Base-by-base conservation (phyloP, 1,140 invertebrate genomes). In the Odontomachus brunneus region DNA sequence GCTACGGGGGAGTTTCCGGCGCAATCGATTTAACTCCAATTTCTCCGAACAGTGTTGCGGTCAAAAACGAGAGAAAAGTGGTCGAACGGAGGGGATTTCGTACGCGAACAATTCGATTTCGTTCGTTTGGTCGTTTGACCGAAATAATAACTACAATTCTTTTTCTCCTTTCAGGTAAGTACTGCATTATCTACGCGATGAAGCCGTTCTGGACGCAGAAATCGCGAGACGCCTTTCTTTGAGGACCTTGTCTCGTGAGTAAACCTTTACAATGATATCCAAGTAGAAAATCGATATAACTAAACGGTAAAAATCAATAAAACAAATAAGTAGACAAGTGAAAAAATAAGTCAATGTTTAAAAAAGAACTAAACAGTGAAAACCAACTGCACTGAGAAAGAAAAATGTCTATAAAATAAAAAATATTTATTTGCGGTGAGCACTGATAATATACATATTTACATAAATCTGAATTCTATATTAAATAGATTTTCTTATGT, bases 91-190 rank as follows among this genome's bases (percentile, higher is more conserved):
- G 29, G 19, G 22, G 48, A 15, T 67, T 67, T 67, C 38, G 22
- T 26, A 67, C 38, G 38, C 38, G 38, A 7, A 7, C 38, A 66
- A 0, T 62, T 29, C 26, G 17, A 55, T 65, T 22, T 38, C 19
- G 59, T 22, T 19, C 9, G 48, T 49, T 76, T 24, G n/a, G 15
- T 22, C n/a, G 19, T 38, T 59, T 26, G 26, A 24, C 19, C 1
- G 17, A 44, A 9, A 44, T 49, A 67, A 24, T 67, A 53, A 49
- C 19, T 17, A 57, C 33, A 24, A 44, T 44, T 66, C 83, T 72
- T 75, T 83, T 48, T 49, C 49, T 62, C 82, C 26, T 90, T 90
- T 83, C 57, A 88, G 86, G 88, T 90, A 82, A 90, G 81, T 86
- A 84, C 66, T 11, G n/a, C 24, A 4, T 48, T 24, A n/a, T 7